Evolutionary conservation across 2,797 vertebrate species (phyloP).

Genomic region (Chelon labrosus): DNA sequence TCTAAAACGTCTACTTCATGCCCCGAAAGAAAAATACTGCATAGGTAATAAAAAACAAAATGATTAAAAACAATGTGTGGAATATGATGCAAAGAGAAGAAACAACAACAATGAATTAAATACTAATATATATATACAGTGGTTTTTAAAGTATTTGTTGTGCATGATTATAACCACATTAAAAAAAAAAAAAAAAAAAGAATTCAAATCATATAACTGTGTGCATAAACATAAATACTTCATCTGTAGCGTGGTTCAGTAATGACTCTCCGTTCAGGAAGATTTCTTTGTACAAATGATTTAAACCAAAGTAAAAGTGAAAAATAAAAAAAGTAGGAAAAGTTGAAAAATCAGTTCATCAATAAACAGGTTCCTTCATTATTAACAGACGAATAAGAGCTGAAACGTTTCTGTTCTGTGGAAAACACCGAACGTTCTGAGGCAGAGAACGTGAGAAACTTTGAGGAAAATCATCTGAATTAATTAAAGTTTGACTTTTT

Average conservation of each 20-base stretch:
- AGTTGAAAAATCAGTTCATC: too few species aligned
- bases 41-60: constrained; percentile 55
- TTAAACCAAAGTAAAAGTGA: too few species aligned
- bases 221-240: constrained; percentile 72
- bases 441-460: constrained; percentile 42
- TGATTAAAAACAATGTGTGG: constrained; percentile 15
- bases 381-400: too few species aligned
- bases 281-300: too few species aligned
- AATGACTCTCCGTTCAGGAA: too few species aligned
- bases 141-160: constrained; percentile 56
- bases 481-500: too few species aligned
- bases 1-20: constrained; percentile 58
- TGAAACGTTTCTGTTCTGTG: too few species aligned
- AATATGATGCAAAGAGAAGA: constrained; percentile 44
- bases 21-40: constrained; percentile 66
- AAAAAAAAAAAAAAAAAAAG: too few species aligned
- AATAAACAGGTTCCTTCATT: too few species aligned
- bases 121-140: constrained; percentile 65
- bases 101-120: constrained; percentile 56
- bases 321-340: too few species aligned
- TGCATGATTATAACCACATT: constrained; percentile 56
- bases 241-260: constrained; percentile 22
- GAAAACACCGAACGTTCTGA: neutral
- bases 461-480: neutral
- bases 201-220: constrained; percentile 40